Base-by-base conservation (phyloP, 2,888 invertebrate genomes). In the Caenorhabditis macrosperma region DNA sequence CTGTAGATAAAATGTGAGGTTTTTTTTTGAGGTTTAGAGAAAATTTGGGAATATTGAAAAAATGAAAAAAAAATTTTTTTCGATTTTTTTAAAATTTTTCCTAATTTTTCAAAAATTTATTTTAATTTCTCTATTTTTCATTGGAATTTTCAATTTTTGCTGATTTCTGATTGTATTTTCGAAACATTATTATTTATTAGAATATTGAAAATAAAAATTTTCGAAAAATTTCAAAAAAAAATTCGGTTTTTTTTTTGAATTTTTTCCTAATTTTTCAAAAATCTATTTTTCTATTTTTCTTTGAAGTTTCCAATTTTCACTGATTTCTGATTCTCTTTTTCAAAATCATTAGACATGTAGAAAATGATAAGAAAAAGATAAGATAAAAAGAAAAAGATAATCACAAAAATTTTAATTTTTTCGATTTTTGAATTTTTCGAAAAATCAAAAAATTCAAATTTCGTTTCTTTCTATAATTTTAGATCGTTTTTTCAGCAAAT, bases 191-290 rank as follows among this genome's bases (percentile, higher is more conserved):
- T 5, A 33, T 7, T 7, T 7, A 33, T 33, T 9, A 33, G 33
- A 33, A 33, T 7, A 33, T 7, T 33, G 9, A 38, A 38, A 38
- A 38, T 12, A 38, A 33, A 33, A 33, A 20, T 22, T 54, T 28
- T 1, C 26, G n/a, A 28, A 54, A n/a, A 54, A 28, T 26, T 17
- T 5, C 5, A 54, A 54, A 54, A 54, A 28, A 17, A 54, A 24
- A 54, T 30, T 55, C 26, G 17, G 26, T 55, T 55, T 55, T 24
- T 50, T 20, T 50, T 50, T 50, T 20, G 20, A 50, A 12, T 50
- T 50, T 50, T 22, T 22, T 17, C n/a, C n/a, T 50, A 10, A 9
- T 22, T 22, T 50, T 20, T 20, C 20, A 22, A 50, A 22, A 20
- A 10, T 15, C 10, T n/a, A 50, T n/a, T 20, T 50, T 20, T 50